Conservation (phyloP, 2,797 vertebrate genomes). For the Falco novaeseelandiae region DNA sequence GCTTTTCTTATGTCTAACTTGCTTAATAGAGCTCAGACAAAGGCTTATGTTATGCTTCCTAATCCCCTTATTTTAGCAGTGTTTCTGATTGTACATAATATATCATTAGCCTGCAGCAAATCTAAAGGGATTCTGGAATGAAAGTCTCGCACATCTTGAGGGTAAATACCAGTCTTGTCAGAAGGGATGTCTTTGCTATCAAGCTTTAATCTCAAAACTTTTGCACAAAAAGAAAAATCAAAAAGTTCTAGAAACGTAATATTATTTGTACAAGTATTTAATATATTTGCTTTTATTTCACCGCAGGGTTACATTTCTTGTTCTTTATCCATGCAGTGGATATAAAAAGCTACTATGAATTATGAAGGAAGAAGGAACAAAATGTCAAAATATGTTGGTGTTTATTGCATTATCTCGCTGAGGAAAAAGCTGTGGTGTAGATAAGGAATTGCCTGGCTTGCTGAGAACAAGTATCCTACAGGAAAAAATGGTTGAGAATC, state of each 20-base stretch:
- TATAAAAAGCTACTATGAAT: neutral
- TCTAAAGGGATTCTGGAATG: neutral
- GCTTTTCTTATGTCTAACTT: neutral
- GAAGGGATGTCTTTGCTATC: neutral
- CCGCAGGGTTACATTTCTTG: neutral
- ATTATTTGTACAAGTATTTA: neutral
- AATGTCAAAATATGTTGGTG: constrained; percentile 29
- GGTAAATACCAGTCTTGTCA: neutral
- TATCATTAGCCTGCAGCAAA: neutral
- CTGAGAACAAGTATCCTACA: neutral
- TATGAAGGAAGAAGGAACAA: constrained; percentile 2
- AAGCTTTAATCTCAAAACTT: constrained; percentile 31
- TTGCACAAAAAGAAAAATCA: neutral
- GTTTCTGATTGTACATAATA: neutral
- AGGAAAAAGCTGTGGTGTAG: constrained; percentile 9
- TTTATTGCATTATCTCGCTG: constrained; percentile 1
- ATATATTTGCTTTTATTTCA: neutral
- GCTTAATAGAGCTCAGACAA: neutral
- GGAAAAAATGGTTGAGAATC: neutral
- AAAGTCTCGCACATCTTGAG: neutral
- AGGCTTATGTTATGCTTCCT: neutral
- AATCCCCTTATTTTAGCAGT: neutral
- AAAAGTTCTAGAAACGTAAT: neutral
- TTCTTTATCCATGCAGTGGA: neutral
- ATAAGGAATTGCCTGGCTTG: constrained; percentile 17